Percentiles rank a stretch among this genome's conserved stretches.
Evolutionary conservation across 2,113 vertebrate genomes (phyloP).

Genomic region (Toxotes chatareus): DNA sequence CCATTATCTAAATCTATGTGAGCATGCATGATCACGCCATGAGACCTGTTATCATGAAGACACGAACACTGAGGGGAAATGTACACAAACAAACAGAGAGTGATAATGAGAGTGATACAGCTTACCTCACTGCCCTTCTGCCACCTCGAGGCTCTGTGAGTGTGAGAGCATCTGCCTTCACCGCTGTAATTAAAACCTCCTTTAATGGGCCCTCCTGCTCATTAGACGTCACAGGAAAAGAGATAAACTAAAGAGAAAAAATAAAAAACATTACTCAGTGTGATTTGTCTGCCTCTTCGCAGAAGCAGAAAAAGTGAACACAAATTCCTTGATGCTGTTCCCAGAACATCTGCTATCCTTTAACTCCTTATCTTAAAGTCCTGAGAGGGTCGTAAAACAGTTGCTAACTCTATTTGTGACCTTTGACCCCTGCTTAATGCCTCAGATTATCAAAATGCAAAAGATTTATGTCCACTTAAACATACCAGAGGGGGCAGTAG

Average conservation of each 20-base stretch:
- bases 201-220: background rate
- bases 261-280: background rate
- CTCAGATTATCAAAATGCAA: background rate
- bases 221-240: background rate
- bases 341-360: slow-evolving; percentile 17
- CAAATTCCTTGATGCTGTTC: background rate
- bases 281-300: no score
- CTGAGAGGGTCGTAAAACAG: slow-evolving; percentile 29
- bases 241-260: background rate
- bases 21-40: background rate
- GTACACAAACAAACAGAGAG: background rate
- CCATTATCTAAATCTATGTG: background rate
- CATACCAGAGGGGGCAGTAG: background rate
- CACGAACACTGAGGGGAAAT: background rate
- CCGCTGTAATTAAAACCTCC: background rate
- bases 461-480: background rate
- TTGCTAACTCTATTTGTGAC: background rate
- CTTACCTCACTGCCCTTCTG: slow-evolving; percentile 13
- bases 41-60: background rate
- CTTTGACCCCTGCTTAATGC: slow-evolving; percentile 22
- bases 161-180: background rate
- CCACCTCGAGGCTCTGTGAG: background rate
- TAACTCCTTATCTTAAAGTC: slow-evolving; percentile 50
- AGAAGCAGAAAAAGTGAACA: background rate
- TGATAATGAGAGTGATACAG: background rate